phyloP scores from a whole-genome alignment of 2,113 vertebrate species.

The Oceanites oceanicus region DNA sequence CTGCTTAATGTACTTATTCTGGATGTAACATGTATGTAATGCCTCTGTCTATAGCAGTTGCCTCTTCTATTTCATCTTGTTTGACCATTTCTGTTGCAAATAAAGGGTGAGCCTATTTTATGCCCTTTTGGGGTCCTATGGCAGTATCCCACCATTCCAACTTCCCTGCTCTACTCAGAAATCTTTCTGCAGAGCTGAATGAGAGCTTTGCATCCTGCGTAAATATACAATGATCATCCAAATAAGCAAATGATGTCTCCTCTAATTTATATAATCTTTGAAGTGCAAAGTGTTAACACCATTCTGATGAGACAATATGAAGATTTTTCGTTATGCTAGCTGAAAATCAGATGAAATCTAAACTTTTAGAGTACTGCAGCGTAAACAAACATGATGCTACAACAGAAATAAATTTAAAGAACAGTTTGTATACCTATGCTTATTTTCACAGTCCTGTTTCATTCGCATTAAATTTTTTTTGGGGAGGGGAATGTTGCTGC shows the following conservation, averaged over 20 bases:
- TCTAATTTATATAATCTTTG: not conserved
- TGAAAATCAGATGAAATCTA: not conserved
- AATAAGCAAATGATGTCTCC: not conserved
- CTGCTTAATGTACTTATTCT: not conserved
- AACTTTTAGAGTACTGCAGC: not conserved
- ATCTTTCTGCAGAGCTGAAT: not conserved
- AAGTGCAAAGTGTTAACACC: not conserved
- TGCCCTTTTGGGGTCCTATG: not conserved
- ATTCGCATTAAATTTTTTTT: not conserved
- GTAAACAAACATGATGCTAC: not conserved
- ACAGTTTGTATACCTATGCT: fast-evolving
- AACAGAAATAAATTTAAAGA: not conserved
- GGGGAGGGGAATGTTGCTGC: not conserved
- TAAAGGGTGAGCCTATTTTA: fast-evolving
- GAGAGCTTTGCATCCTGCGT: not conserved
- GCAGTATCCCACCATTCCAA: not conserved
- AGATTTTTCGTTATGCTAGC: not conserved
- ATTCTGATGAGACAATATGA: not conserved
- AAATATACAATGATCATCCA: not conserved
- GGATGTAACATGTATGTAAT: fast-evolving
- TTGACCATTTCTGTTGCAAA: not conserved
- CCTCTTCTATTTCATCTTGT: not conserved
- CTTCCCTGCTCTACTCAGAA: not conserved
- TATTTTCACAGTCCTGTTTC: not conserved
- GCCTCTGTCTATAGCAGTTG: not conserved